phyloP scores from a whole-genome alignment of 2,888 invertebrate species.

The Clepsis dumicolana region DNA sequence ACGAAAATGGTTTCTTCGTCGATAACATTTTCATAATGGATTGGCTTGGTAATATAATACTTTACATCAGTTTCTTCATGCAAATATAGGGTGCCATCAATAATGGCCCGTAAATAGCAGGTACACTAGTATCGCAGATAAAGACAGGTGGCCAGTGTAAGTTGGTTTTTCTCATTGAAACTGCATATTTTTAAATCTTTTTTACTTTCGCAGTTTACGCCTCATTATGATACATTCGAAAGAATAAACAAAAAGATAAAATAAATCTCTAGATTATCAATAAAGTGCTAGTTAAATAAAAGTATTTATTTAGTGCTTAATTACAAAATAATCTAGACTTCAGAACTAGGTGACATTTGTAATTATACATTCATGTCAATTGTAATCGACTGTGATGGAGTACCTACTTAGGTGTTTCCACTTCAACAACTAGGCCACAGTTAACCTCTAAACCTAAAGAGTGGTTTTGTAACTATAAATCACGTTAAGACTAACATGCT shows the following conservation, averaged over 20 bases:
- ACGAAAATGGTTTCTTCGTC: constrained; percentile 1
- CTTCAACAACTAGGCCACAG: no score
- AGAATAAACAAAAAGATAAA: neutral
- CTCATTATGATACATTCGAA: neutral
- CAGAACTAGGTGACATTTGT: constrained; percentile 28
- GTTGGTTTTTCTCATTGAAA: no score
- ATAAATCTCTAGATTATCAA: neutral
- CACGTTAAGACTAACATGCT: no score
- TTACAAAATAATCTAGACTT: constrained; percentile 26
- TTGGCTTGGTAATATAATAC: neutral
- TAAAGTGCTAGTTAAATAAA: constrained; percentile 21
- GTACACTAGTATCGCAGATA: no score
- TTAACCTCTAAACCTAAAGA: no score
- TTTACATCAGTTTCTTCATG: neutral
- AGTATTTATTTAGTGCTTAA: constrained; percentile 24
- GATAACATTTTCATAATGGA: neutral
- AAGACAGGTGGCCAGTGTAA: no score
- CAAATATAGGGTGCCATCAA: no score
- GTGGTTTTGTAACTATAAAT: no score
- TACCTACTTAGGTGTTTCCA: no score
- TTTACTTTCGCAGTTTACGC: no score
- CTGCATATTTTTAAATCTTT: no score
- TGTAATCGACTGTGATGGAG: neutral
- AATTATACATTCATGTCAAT: neutral
- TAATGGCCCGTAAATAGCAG: no score